Conservation (phyloP, 2,113 vertebrate species). For the Dicrurus megarhynchus region DNA sequence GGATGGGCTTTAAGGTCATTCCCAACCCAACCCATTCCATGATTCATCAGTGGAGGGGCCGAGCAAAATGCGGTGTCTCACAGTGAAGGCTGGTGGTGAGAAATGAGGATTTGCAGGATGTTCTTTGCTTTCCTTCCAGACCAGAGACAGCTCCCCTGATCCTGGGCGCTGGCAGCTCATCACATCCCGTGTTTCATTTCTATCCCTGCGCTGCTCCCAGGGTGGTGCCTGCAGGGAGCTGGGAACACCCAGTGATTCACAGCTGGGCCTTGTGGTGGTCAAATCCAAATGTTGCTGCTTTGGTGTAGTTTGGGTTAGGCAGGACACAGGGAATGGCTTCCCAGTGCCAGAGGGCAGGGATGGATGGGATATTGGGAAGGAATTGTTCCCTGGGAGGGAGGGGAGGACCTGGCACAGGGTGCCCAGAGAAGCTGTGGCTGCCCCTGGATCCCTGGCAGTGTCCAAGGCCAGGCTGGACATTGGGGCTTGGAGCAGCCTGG, state of each 20-base stretch:
- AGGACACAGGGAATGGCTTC: background rate
- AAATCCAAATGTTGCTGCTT: background rate
- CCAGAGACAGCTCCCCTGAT: background rate
- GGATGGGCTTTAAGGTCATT: background rate
- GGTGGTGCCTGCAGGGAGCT: background rate
- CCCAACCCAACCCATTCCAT: background rate
- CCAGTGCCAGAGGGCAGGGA: background rate
- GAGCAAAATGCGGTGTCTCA: background rate
- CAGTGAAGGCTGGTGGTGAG: background rate
- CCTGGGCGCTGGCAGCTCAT: rapidly evolving
- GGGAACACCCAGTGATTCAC: background rate
- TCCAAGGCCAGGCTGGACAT: background rate
- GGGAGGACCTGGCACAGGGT: background rate
- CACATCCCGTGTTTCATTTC: background rate
- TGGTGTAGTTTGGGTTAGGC: background rate
- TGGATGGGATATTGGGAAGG: background rate
- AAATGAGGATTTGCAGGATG: background rate
- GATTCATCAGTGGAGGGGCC: background rate
- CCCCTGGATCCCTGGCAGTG: background rate
- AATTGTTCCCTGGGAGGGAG: background rate
- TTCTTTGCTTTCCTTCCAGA: background rate
- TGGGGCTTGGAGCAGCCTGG: background rate
- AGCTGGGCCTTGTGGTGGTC: background rate
- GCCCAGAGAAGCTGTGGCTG: background rate
- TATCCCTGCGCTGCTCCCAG: rapidly evolving